Percentiles rank a stretch among this genome's conserved stretches.
These are phyloP conservation scores for Trichopoda pennipes DNA, from an alignment of 2,888 invertebrate species.

Conservation along the genomic window DNA sequence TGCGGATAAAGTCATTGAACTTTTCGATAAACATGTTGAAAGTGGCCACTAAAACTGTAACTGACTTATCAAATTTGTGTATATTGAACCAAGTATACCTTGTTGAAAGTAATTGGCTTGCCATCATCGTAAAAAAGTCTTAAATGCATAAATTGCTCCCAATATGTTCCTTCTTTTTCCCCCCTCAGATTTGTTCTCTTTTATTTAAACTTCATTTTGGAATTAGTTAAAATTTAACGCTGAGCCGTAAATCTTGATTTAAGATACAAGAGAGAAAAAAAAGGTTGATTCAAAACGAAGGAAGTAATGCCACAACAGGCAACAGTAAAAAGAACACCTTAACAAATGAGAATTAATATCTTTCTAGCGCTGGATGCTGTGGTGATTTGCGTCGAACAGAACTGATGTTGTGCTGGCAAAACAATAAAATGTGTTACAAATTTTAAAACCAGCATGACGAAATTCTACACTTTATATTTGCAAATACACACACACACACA, in stretches of 20 bases:
- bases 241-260: slow-evolving; percentile 67
- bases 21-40: neutral
- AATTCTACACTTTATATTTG: slow-evolving; percentile 56
- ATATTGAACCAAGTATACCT: neutral
- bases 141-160: slow-evolving; percentile 47
- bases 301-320: neutral
- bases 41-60: neutral
- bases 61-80: slow-evolving; percentile 1
- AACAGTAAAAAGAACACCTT: slow-evolving; percentile 33
- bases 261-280: slow-evolving; percentile 27
- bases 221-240: slow-evolving; percentile 56
- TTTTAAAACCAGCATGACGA: slow-evolving; percentile 69
- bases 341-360: slow-evolving; percentile 66
- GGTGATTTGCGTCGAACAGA: slow-evolving; percentile 29
- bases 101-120: slow-evolving; percentile 41
- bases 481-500: neutral
- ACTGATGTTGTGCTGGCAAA: slow-evolving; percentile 53
- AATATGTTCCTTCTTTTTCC: slow-evolving; percentile 17
- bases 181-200: neutral
- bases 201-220: slow-evolving; percentile 32
- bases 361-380: slow-evolving; percentile 45
- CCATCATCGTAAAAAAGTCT: slow-evolving; percentile 34
- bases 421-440: slow-evolving; percentile 68
- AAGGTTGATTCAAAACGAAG: neutral
- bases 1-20: neutral